These are phyloP conservation scores for Thalassarche chlororhynchos DNA, from an alignment of 2,113 vertebrate species.

Conservation along the genomic window DNA sequence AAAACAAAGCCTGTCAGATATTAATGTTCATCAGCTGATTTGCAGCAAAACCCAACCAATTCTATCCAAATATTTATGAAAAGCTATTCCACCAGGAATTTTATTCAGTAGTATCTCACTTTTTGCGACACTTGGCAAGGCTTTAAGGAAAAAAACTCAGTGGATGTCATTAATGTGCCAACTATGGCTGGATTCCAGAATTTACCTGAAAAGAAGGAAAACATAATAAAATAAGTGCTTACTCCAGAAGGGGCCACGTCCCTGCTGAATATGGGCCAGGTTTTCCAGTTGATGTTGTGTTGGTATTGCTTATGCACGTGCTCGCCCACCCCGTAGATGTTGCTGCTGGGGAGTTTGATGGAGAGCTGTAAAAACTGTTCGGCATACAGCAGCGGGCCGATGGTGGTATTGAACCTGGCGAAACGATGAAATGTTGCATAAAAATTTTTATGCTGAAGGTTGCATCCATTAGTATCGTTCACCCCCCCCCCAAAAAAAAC, in stretches of 20 bases:
- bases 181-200: neutral
- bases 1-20: neutral
- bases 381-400: constrained; percentile 85
- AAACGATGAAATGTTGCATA: neutral
- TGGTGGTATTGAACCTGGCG: constrained; percentile 80
- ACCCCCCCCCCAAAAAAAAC: too few species aligned
- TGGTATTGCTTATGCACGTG: constrained; percentile 84
- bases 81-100: neutral
- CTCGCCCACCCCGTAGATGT: constrained; percentile 90
- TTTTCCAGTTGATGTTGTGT: constrained; percentile 87
- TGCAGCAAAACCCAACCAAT: neutral
- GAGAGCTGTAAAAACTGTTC: constrained; percentile 91
- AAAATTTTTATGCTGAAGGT: neutral
- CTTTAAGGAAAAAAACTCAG: neutral
- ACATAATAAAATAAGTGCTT: neutral
- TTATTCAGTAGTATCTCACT: neutral
- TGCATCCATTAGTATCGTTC: fast-evolving
- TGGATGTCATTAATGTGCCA: neutral
- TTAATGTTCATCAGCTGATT: too few species aligned
- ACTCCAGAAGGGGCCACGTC: constrained; percentile 85
- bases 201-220: neutral
- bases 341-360: constrained; percentile 82
- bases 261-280: constrained; percentile 89
- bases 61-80: neutral
- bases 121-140: neutral